phyloP scores from a whole-genome alignment of 1,140 invertebrate genomes.

The Heliconius eleuchia region DNA sequence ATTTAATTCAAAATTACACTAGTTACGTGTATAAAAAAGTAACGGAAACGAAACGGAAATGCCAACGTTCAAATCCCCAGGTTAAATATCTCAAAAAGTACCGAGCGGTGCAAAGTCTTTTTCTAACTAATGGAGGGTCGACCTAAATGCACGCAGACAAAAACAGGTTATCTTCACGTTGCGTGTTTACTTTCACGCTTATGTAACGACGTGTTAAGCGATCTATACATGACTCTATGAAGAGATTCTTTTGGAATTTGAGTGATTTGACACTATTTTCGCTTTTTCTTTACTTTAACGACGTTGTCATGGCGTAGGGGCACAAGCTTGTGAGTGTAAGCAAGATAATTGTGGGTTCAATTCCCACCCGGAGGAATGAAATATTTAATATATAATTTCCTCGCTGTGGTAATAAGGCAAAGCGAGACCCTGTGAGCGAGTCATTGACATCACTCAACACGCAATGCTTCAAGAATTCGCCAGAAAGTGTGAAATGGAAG shows the following conservation, averaged over 20 bases:
- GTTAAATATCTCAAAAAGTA: constrained; percentile 7
- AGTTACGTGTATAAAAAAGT: background rate
- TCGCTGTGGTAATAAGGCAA: no score
- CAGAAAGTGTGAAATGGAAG: no score
- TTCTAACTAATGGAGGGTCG: constrained; percentile 13
- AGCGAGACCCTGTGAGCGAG: no score
- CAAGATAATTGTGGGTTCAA: no score
- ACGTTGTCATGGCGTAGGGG: no score
- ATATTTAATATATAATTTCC: no score
- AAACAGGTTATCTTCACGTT: background rate
- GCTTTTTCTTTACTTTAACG: background rate
- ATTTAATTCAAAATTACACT: background rate
- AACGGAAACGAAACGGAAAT: background rate
- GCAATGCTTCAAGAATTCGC: no score
- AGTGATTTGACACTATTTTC: background rate
- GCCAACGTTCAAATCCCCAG: background rate
- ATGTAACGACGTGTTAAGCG: constrained; percentile 1
- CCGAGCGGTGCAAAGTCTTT: background rate
- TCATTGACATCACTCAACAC: no score
- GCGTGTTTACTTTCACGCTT: constrained; percentile 3
- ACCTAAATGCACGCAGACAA: constrained; percentile 13
- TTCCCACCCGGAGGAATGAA: no score
- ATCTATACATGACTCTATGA: background rate
- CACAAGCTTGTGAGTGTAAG: no score
- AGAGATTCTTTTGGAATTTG: background rate